Evolutionary conservation across 2,888 invertebrate genomes (phyloP).

Genomic region (Ophion ventricosus): DNA sequence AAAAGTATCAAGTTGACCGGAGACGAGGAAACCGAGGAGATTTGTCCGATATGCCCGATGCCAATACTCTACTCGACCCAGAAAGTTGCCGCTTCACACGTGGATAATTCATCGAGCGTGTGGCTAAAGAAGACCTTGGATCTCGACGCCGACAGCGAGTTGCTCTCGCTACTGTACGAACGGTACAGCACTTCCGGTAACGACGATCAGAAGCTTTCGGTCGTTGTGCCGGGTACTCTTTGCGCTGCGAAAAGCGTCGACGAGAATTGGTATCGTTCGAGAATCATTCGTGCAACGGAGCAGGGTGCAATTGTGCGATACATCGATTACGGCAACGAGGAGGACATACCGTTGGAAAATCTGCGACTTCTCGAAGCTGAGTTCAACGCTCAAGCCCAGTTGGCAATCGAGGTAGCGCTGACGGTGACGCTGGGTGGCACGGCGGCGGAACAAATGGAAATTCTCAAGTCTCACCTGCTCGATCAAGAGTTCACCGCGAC

Average conservation of each 20-base stretch:
- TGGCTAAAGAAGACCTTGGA: constrained; percentile 87
- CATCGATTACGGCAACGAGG: constrained; percentile 89
- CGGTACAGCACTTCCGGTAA: constrained; percentile 85
- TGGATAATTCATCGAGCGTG: constrained; percentile 86
- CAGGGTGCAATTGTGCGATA: constrained; percentile 85
- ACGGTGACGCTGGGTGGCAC: constrained; percentile 79
- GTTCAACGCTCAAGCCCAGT: constrained; percentile 77
- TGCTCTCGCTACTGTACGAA: constrained; percentile 85
- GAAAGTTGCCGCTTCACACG: constrained; percentile 86
- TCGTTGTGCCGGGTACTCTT: constrained; percentile 81
- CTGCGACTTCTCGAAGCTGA: constrained; percentile 81
- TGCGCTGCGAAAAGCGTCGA: constrained; percentile 88
- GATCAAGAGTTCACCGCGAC: constrained; percentile 85
- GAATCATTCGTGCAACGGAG: constrained; percentile 84
- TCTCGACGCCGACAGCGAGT: constrained; percentile 82
- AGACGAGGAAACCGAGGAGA: constrained; percentile 83
- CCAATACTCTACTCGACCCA: constrained; percentile 87
- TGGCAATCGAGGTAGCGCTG: constrained; percentile 78
- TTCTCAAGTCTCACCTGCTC: constrained; percentile 70
- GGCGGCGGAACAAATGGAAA: constrained; percentile 82
- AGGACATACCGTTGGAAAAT: constrained; percentile 84
- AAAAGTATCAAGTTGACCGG: constrained; percentile 69
- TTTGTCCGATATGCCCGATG: constrained; percentile 85
- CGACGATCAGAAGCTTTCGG: constrained; percentile 82
- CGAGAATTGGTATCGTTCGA: constrained; percentile 89